A percentile compares a stretch with the other conserved stretches of the same genome.
Conservation (phyloP, 2,888 invertebrate genomes). For the Melanophora roralis region DNA sequence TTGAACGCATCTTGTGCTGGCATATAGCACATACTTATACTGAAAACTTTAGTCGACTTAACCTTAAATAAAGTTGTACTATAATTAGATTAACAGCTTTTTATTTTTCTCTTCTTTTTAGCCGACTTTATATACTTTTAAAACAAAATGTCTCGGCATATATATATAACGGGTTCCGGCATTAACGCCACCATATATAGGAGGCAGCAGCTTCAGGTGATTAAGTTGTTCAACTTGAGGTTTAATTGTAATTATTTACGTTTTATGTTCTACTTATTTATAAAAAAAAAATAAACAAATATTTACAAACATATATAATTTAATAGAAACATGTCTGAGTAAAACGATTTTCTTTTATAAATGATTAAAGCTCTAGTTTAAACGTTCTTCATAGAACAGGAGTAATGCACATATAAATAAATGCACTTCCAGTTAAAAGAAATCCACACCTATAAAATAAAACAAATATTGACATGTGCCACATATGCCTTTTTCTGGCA, state of each 20-base stretch:
- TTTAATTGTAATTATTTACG: conserved; percentile 46
- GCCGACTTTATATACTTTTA: neutral
- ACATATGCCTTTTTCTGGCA: neutral
- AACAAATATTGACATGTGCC: conserved; percentile 41
- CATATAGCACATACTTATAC: too few species aligned
- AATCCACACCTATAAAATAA: neutral
- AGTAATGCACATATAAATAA: neutral
- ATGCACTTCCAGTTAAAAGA: conserved; percentile 7
- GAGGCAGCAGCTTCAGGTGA: conserved; percentile 17
- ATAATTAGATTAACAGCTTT: conserved; percentile 5
- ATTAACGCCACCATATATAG: neutral
- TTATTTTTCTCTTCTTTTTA: neutral
- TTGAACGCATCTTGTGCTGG: too few species aligned
- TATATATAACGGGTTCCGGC: neutral
- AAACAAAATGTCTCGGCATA: neutral
- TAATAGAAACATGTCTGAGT: neutral
- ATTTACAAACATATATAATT: neutral
- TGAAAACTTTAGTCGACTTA: neutral
- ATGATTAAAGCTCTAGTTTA: neutral
- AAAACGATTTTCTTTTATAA: too few species aligned
- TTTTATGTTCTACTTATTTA: conserved; percentile 1
- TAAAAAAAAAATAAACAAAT: neutral
- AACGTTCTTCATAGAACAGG: neutral
- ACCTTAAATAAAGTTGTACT: neutral
- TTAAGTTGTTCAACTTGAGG: conserved; percentile 58